Base-by-base conservation (phyloP, 2,113 vertebrate genomes). In the Sinocyclocheilus anshuiensis region DNA sequence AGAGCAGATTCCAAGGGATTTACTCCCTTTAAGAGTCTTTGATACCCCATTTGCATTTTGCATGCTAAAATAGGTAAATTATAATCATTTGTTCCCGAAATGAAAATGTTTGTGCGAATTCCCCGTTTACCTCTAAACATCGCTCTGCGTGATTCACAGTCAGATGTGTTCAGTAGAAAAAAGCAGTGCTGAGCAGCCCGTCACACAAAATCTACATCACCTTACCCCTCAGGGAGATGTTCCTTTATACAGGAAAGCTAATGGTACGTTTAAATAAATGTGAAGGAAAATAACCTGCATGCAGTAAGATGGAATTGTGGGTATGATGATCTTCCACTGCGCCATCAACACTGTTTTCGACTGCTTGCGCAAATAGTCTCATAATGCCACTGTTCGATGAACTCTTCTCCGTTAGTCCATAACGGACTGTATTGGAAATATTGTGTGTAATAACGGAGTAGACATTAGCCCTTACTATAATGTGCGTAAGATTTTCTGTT, bases 21-120 rank as follows among this genome's bases (percentile, higher is more conserved):
- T 77, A 81, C 81, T 78, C 59, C 24, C 39, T 83, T 85, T 83
- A 79, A 81, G 22, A 86, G 83, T 26, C 53, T 85, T 45, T 79
- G 71, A 86, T 82, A 79, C 69, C 50, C 26, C 50, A 83, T 87
- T 87, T 83, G 74, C 78, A 89, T 87, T 87, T 74, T 83, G 78
- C 18, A 74, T 87, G 22, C n/a, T 71, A 20, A 65, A 84, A 82
- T 59, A 65, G 74, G 78, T 67, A 83, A 84, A 75, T 69, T 13
- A 77, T 71, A 71, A 76, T 57, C n/a, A 78, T 85, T 87, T 83
- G 88, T 87, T 85, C 61, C 15, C 12, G 12, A 85, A 85, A 77
- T 85, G 78, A 87, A 83, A 82, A 33, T 67, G 22, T 36, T 82
- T 89, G 77, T 67, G 57, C 29, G 53, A 85, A 81, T 87, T 79